Evolutionary conservation across 2,797 vertebrate genomes (phyloP).

Genomic region (Pitangus sulphuratus): DNA sequence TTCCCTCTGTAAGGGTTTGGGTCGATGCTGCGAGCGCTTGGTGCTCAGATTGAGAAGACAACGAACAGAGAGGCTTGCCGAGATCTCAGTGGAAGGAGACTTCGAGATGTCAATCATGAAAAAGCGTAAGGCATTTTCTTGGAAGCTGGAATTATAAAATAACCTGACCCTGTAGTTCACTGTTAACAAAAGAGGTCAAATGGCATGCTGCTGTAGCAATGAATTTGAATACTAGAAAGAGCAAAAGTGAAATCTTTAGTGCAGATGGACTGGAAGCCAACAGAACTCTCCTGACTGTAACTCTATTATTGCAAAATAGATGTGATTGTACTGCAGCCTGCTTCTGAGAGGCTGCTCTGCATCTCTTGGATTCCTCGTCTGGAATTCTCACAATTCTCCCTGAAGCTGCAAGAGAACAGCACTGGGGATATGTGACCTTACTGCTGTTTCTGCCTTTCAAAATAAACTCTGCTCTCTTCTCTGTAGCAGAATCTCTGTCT

Average conservation of each 20-base stretch:
- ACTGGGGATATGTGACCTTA: background rate
- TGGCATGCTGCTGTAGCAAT: background rate
- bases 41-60: constrained; percentile 97
- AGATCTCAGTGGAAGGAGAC: constrained; percentile 92
- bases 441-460: background rate
- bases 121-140: constrained; percentile 86
- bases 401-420: background rate
- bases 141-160: background rate
- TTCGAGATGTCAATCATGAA: constrained; percentile 95
- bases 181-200: background rate
- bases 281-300: background rate
- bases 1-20: constrained; percentile 85
- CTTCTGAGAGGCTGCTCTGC: background rate
- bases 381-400: background rate
- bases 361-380: background rate
- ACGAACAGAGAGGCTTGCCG: constrained; percentile 95
- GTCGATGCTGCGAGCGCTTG: constrained; percentile 95
- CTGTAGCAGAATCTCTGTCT: background rate
- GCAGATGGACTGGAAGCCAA: background rate
- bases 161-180: background rate
- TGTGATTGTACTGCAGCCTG: background rate
- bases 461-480: background rate
- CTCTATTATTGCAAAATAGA: background rate
- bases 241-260: background rate
- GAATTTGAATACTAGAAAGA: background rate